These are phyloP conservation scores for Baccha elongata DNA, from an alignment of 2,888 invertebrate genomes.

Conservation along the genomic window DNA sequence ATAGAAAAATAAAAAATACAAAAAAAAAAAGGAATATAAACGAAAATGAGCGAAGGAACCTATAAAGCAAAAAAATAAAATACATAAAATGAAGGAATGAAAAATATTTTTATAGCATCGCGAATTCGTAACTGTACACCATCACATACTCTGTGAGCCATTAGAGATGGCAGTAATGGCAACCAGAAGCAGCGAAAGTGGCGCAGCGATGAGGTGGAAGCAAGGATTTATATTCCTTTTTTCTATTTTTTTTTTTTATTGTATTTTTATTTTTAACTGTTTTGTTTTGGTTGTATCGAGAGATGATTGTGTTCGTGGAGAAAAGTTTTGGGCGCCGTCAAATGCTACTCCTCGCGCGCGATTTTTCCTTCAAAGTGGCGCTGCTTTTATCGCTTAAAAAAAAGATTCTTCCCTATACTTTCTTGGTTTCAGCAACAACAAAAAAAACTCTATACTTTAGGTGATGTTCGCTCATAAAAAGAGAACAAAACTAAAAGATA, in stretches of 20 bases:
- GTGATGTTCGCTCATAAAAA: conserved; percentile 55
- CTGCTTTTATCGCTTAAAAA: conserved; percentile 63
- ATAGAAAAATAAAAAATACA: conserved; percentile 55
- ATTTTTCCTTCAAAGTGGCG: conserved; percentile 40
- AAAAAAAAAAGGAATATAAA: conserved; percentile 47
- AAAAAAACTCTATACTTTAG: conserved; percentile 32
- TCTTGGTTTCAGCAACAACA: conserved; percentile 21
- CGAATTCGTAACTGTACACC: conserved; percentile 73
- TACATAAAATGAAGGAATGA: conserved; percentile 71
- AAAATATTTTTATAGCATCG: conserved; percentile 73
- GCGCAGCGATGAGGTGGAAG: conserved; percentile 69
- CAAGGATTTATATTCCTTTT: conserved; percentile 67
- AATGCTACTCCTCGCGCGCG: conserved; percentile 57
- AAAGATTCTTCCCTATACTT: conserved; percentile 45
- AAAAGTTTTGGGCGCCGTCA: conserved; percentile 65
- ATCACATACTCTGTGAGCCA: conserved; percentile 69
- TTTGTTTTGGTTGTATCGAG: conserved; percentile 51
- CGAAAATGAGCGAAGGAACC: conserved; percentile 49
- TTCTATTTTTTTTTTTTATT: conserved; percentile 30
- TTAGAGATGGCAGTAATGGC: conserved; percentile 73
- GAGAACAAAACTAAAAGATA: conserved; percentile 66
- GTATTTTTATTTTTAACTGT: conserved; percentile 20
- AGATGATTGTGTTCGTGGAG: conserved; percentile 61
- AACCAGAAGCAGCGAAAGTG: conserved; percentile 68
- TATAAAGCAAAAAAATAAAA: conserved; percentile 21